Evolutionary conservation across 1,140 invertebrate genomes (phyloP).

Genomic region (Anthonomus grandis): DNA sequence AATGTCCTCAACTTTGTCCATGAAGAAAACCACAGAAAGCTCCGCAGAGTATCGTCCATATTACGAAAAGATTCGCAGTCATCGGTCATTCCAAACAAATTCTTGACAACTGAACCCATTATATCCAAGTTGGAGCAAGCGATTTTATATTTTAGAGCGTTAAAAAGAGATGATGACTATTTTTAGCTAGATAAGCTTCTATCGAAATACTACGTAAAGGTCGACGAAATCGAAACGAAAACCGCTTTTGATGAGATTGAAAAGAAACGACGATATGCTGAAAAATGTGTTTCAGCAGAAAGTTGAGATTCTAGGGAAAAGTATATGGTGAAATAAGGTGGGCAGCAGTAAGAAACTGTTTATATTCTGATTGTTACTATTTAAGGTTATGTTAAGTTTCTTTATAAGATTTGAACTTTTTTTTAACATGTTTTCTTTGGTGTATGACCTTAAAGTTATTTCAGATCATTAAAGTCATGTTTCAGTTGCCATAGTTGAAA

Average conservation of each 20-base stretch:
- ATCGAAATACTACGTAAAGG: slow-evolving; percentile 15
- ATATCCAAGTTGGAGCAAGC: slow-evolving; percentile 6
- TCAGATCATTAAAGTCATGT: no score
- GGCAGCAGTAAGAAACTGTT: neutral
- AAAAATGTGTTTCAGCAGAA: slow-evolving; percentile 9
- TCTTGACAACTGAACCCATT: neutral
- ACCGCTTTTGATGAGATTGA: neutral
- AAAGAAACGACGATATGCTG: slow-evolving; percentile 16
- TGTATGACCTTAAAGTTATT: no score
- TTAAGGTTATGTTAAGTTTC: no score
- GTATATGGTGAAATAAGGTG: slow-evolving; percentile 1
- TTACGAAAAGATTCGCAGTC: no score
- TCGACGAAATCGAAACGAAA: neutral
- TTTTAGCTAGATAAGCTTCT: slow-evolving; percentile 11
- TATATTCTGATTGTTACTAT: no score
- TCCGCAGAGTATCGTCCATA: no score
- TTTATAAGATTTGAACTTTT: no score
- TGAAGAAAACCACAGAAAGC: no score
- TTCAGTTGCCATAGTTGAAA: no score
- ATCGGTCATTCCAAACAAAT: no score
- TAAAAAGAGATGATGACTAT: slow-evolving; percentile 23
- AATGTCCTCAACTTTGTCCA: no score
- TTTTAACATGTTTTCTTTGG: no score
- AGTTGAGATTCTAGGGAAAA: slow-evolving; percentile 14
- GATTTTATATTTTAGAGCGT: slow-evolving; percentile 12